Conservation (phyloP, 1,140 invertebrate species). For the Sesamia nonagrioides region DNA sequence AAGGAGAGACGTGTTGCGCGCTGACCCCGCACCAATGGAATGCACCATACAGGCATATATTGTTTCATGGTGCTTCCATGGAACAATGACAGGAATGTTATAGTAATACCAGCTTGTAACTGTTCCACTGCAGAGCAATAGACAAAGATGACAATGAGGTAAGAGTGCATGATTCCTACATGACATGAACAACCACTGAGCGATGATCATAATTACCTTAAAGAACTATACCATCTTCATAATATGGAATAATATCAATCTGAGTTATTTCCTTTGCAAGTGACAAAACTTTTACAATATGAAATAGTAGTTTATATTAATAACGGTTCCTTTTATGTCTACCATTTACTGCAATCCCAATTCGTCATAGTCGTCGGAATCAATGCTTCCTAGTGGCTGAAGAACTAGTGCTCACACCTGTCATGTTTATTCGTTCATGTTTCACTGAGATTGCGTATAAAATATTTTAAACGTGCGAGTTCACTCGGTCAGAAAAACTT, state of each 20-base stretch:
- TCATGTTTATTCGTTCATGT: slow-evolving; percentile 27
- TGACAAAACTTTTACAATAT: neutral
- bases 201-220: neutral
- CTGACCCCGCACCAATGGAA: too few species aligned
- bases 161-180: too few species aligned
- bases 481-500: slow-evolving; percentile 18
- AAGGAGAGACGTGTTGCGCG: too few species aligned
- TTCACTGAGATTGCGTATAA: slow-evolving; percentile 12
- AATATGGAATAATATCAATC: too few species aligned
- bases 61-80: too few species aligned
- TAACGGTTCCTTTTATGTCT: slow-evolving; percentile 23
- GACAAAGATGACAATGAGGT: too few species aligned
- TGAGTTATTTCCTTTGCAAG: too few species aligned
- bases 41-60: too few species aligned
- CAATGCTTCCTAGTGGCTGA: slow-evolving; percentile 17
- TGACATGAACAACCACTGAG: too few species aligned
- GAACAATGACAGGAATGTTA: too few species aligned
- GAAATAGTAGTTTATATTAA: neutral
- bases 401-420: slow-evolving; percentile 9
- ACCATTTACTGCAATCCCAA: slow-evolving; percentile 30
- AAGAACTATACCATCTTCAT: neutral
- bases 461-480: slow-evolving; percentile 15
- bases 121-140: too few species aligned
- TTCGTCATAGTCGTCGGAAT: slow-evolving; percentile 11
- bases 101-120: too few species aligned